These are phyloP conservation scores for Meteorus colon DNA, from an alignment of 2,888 invertebrate species.

Conservation along the genomic window DNA sequence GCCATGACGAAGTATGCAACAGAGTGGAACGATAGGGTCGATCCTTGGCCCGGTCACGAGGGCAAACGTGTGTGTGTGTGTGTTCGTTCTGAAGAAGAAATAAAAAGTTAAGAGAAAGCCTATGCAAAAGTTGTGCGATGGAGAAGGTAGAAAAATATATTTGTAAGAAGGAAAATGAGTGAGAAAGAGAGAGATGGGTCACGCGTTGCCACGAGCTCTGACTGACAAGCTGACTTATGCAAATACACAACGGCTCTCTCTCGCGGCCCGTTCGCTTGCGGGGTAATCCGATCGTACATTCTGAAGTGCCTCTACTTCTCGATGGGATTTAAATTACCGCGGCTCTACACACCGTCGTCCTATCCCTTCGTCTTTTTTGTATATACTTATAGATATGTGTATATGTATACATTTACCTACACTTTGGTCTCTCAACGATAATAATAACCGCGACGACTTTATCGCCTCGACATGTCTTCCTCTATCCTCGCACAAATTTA, in stretches of 20 bases:
- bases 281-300: constrained; percentile 47
- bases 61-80: constrained; percentile 39
- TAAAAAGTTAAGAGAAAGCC: neutral
- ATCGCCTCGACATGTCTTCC: constrained; percentile 40
- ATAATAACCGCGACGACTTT: constrained; percentile 50
- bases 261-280: constrained; percentile 37
- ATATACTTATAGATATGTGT: constrained; percentile 6
- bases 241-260: constrained; percentile 60
- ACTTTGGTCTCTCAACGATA: constrained; percentile 44
- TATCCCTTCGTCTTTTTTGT: constrained; percentile 25
- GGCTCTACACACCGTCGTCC: constrained; percentile 16
- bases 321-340: constrained; percentile 45
- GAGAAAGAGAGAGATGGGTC: constrained; percentile 60
- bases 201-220: constrained; percentile 71
- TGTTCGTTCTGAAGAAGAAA: neutral
- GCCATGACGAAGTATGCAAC: constrained; percentile 16
- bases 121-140: neutral
- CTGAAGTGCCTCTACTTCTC: constrained; percentile 45
- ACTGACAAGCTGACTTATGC: constrained; percentile 73
- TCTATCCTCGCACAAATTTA: constrained; percentile 14
- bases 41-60: constrained; percentile 51
- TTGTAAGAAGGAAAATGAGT: neutral
- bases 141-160: constrained; percentile 44
- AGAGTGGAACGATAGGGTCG: constrained; percentile 28
- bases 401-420: constrained; percentile 24